These are phyloP conservation scores for Criorhina ranunculi DNA, from an alignment of 2,888 invertebrate species.

Conservation along the genomic window DNA sequence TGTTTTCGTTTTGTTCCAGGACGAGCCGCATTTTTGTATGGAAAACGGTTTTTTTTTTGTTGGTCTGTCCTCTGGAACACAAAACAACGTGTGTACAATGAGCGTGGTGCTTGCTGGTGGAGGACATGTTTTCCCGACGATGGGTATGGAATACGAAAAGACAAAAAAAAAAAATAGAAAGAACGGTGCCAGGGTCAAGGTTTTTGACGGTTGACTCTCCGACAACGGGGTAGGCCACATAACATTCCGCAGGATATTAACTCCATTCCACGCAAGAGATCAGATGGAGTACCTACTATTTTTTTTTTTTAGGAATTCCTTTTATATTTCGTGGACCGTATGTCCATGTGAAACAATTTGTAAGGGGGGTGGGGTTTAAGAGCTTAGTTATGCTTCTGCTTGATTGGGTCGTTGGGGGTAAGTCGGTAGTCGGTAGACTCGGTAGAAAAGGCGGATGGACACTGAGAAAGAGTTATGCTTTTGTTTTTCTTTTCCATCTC, in stretches of 20 bases:
- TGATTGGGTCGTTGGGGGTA: conserved; percentile 62
- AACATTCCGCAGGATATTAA: conserved; percentile 77
- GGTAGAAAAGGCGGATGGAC: too few relatives aligned
- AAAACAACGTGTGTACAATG: conserved; percentile 69
- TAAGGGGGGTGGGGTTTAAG: conserved; percentile 31
- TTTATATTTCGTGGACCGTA: conserved; percentile 33
- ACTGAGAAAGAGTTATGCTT: conserved; percentile 19
- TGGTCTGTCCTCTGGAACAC: conserved; percentile 50
- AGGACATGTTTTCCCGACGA: conserved; percentile 59
- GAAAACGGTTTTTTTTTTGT: conserved; percentile 36
- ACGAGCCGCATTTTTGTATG: conserved; percentile 27
- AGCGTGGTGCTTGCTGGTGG: conserved; percentile 54
- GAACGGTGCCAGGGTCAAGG: conserved; percentile 68
- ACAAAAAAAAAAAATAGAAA: conserved; percentile 25
- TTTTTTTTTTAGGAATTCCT: conserved; percentile 51
- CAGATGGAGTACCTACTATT: conserved; percentile 59
- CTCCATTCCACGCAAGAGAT: conserved; percentile 69
- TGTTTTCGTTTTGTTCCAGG: conserved; percentile 32
- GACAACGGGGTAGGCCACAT: conserved; percentile 75
- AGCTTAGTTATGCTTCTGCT: conserved; percentile 72
- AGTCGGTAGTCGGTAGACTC: neutral
- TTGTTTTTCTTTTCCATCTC: conserved; percentile 20
- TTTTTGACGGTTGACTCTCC: conserved; percentile 71
- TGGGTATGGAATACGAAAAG: conserved; percentile 18
- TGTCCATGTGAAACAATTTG: conserved; percentile 44